Evolutionary conservation across 2,888 invertebrate genomes (phyloP).

Genomic region (Drosophila niveifrons): DNA sequence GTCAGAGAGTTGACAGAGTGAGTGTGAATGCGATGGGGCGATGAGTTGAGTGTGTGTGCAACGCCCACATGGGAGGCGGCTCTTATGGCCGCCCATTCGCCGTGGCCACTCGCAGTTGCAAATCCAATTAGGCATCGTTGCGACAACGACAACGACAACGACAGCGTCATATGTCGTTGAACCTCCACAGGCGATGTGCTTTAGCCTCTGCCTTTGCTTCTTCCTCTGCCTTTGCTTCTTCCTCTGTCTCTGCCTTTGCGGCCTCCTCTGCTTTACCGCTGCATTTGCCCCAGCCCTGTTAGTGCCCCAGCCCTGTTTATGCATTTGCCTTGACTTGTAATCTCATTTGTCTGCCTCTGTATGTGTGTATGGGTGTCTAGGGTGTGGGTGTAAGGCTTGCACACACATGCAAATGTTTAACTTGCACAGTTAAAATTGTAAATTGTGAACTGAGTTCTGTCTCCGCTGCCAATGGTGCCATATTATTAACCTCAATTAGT

Average conservation of each 20-base stretch:
- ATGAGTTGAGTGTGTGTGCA: conserved; percentile 1
- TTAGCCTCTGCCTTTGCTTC: background rate
- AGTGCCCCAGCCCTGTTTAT: too few relatives aligned
- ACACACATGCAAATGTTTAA: conserved; percentile 55
- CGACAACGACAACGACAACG: conserved; percentile 56
- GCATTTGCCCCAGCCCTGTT: background rate
- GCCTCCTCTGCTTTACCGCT: background rate
- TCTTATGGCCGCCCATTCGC: conserved; percentile 1
- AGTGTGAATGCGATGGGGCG: background rate
- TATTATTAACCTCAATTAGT: conserved; percentile 76
- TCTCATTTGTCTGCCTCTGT: conserved; percentile 58
- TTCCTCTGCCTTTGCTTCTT: background rate
- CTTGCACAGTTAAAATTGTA: conserved; percentile 47
- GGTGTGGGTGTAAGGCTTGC: too few relatives aligned
- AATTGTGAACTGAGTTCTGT: conserved; percentile 12
- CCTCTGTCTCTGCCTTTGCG: conserved; percentile 45
- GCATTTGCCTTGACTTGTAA: conserved; percentile 63
- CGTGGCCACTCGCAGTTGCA: conserved; percentile 56
- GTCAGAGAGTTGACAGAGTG: background rate
- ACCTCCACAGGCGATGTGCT: conserved; percentile 38
- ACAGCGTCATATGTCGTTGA: conserved; percentile 73
- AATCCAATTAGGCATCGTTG: conserved; percentile 74
- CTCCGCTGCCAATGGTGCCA: conserved; percentile 29
- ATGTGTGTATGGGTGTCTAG: conserved; percentile 13
- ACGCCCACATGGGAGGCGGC: background rate